These are phyloP conservation scores for Sanderia malayensis DNA, from an alignment of 30 jellyfish, hydroid and myxozoan genomes.

Conservation along the genomic window DNA sequence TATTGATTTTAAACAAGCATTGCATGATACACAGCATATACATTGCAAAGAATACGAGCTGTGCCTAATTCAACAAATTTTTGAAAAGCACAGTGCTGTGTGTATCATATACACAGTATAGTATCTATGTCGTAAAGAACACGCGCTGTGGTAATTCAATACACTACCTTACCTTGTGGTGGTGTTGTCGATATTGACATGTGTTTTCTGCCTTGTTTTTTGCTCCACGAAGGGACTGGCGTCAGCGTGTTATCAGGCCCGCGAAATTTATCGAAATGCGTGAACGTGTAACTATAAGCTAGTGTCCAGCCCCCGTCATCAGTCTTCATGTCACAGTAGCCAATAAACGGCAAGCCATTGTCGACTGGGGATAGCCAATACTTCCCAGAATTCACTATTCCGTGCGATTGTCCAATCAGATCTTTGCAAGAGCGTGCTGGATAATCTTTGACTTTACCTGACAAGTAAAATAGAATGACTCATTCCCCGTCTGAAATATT, in stretches of 20 bases:
- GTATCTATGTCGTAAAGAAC: too few species aligned
- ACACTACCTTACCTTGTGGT: conserved; percentile 60
- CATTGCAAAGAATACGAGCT: too few species aligned
- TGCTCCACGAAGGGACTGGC: conserved; percentile 87
- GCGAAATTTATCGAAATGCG: conserved; percentile 60
- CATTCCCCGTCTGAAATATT: too few species aligned
- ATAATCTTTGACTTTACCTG: conserved; percentile 76
- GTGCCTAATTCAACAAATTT: too few species aligned
- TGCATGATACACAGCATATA: too few species aligned
- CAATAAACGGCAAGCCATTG: conserved; percentile 73
- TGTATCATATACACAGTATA: too few species aligned
- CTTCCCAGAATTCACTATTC: conserved; percentile 75
- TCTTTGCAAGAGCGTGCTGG: conserved; percentile 83
- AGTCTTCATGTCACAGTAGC: conserved; percentile 89
- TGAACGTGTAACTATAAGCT: conserved; percentile 71
- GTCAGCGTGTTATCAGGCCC: conserved; percentile 58
- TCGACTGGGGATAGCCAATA: conserved; percentile 82
- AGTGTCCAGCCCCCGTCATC: conserved; percentile 92
- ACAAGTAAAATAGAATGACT: too few species aligned
- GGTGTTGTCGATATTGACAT: conserved; percentile 45
- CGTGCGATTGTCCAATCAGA: conserved; percentile 46
- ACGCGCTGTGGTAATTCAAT: too few species aligned
- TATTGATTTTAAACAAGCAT: too few species aligned
- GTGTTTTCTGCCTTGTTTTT: conserved; percentile 2
- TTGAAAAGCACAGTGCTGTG: too few species aligned